A percentile compares a stretch with the other conserved stretches of the same genome.
phyloP scores from a whole-genome alignment of 2,113 vertebrate species.

The Xiphophorus hellerii region DNA sequence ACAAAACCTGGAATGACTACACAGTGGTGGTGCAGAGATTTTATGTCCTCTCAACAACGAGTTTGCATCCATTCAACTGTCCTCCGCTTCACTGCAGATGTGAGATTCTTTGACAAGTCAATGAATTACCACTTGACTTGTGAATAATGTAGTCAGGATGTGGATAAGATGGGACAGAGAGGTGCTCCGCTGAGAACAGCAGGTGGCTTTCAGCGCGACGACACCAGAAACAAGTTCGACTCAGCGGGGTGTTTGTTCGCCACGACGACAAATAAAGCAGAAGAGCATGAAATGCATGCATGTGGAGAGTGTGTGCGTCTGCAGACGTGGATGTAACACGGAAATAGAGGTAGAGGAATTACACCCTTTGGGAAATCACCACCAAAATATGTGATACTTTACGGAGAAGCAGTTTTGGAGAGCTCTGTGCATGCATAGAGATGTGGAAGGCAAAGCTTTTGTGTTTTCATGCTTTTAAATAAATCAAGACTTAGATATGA shows the following conservation, averaged over 20 bases:
- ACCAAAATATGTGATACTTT: constrained; percentile 61
- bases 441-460: neutral
- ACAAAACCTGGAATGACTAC: neutral
- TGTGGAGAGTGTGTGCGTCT: constrained; percentile 18
- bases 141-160: constrained; percentile 70
- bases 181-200: constrained; percentile 72
- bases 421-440: neutral
- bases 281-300: constrained; percentile 43
- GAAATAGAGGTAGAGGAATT: constrained; percentile 25
- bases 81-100: constrained; percentile 38
- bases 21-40: constrained; percentile 3
- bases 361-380: constrained; percentile 67
- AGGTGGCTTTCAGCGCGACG: constrained; percentile 73
- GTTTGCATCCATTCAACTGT: constrained; percentile 20
- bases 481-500: neutral
- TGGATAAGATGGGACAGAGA: constrained; percentile 46
- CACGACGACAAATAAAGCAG: constrained; percentile 64
- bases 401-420: constrained; percentile 45
- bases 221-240: constrained; percentile 59
- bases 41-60: neutral
- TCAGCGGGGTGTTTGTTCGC: constrained; percentile 60
- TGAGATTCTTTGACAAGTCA: constrained; percentile 33
- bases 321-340: neutral
- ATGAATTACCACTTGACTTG: constrained; percentile 42
- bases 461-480: neutral